These are phyloP conservation scores for Scaptomyza montana DNA, from an alignment of 1,140 invertebrate genomes.

Conservation along the genomic window DNA sequence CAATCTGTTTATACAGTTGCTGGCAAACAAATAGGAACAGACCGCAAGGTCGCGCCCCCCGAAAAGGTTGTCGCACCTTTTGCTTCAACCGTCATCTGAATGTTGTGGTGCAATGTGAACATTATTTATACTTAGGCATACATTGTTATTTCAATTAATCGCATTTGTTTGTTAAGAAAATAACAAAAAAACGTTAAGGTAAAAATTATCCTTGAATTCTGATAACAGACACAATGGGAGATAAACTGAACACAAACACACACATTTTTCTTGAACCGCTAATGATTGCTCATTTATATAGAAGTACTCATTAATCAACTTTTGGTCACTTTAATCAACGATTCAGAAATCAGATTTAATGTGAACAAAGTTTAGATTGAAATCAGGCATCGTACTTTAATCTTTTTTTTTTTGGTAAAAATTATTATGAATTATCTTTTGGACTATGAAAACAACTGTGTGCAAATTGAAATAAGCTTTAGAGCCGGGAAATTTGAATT, in stretches of 20 bases:
- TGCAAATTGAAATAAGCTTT: neutral
- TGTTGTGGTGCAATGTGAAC: slow-evolving; percentile 20
- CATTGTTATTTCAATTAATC: slow-evolving; percentile 1
- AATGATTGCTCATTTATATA: neutral
- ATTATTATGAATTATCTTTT: neutral
- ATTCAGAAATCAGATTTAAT: no score
- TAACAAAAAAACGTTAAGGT: neutral
- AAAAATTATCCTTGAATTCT: slow-evolving; percentile 20
- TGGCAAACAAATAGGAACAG: slow-evolving; percentile 59
- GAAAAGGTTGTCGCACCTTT: slow-evolving; percentile 47
- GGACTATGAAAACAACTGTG: no score
- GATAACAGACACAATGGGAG: slow-evolving; percentile 4
- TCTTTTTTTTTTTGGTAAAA: neutral
- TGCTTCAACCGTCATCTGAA: slow-evolving; percentile 15
- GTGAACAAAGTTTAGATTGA: neutral
- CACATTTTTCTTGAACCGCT: neutral
- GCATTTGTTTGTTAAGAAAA: slow-evolving; percentile 1
- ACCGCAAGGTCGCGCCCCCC: slow-evolving; percentile 44
- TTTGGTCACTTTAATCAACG: neutral
- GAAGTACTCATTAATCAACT: neutral
- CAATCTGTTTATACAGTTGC: slow-evolving; percentile 71
- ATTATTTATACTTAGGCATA: neutral
- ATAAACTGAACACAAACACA: neutral
- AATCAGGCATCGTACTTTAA: neutral
- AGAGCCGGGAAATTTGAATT: neutral